Conservation (phyloP, 2,113 vertebrate genomes). For the Tinamus guttatus region DNA sequence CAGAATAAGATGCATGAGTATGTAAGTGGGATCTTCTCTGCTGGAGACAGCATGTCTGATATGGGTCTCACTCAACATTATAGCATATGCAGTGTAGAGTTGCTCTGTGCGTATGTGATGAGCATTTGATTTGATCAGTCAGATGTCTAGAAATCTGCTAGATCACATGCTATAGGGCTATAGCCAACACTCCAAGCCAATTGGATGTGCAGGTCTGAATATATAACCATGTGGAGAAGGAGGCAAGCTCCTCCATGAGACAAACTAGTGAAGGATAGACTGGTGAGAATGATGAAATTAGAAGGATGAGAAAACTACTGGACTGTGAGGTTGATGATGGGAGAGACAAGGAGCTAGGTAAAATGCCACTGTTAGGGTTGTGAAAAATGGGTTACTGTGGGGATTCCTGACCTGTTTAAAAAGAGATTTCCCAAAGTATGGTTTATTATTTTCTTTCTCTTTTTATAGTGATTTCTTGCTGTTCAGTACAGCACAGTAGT, state of each 20-base stretch:
- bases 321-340: neutral
- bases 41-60: neutral
- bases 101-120: neutral
- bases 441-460: neutral
- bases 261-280: neutral
- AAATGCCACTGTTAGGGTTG: rapidly evolving
- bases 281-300: neutral
- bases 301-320: neutral
- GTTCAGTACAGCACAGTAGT: neutral
- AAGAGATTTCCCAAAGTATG: neutral
- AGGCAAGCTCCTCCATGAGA: neutral
- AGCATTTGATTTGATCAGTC: neutral
- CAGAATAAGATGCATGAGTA: rapidly evolving
- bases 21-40: neutral
- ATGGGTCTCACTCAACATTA: neutral
- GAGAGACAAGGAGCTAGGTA: neutral
- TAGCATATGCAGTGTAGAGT: rapidly evolving
- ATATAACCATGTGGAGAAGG: rapidly evolving
- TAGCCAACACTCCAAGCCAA: neutral
- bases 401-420: neutral
- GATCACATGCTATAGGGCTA: neutral
- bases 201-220: neutral
- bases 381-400: neutral
- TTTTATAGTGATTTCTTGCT: neutral
- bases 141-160: neutral